A percentile compares a stretch with the other conserved stretches of the same genome.
phyloP scores from a whole-genome alignment of 2,797 vertebrate genomes.

The Arnoldichthys spilopterus region DNA sequence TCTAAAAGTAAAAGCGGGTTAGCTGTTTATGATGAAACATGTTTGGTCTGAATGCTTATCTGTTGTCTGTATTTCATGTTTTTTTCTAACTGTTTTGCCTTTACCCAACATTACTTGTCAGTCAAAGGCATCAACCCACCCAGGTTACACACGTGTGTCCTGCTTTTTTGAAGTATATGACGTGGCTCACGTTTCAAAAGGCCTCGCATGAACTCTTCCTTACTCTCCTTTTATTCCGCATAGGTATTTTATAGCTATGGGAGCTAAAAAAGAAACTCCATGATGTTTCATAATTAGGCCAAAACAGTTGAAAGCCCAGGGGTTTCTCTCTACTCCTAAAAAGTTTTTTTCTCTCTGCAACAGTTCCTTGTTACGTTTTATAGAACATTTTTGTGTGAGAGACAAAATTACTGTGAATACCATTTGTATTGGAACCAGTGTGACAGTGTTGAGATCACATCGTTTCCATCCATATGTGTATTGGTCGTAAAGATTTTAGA shows the following conservation, averaged over 20 bases:
- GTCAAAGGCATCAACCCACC: no score
- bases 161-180: no score
- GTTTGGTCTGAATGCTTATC: no score
- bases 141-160: no score
- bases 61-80: no score
- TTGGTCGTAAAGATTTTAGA: neutral
- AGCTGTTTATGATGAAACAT: no score
- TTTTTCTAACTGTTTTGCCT: no score
- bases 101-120: no score
- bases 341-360: neutral
- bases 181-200: no score
- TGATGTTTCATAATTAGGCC: constrained; percentile 9
- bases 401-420: neutral
- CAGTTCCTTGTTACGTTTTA: neutral
- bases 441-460: neutral
- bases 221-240: neutral
- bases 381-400: neutral
- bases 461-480: no score
- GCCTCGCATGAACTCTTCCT: no score
- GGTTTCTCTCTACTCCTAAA: neutral
- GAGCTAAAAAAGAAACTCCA: neutral
- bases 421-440: neutral
- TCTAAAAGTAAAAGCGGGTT: no score
- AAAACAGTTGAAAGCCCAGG: neutral
- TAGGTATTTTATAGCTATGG: neutral